A percentile compares a stretch with the other conserved stretches of the same genome.
Conservation (phyloP, 2,797 vertebrate species). For the Salarias fasciatus region DNA sequence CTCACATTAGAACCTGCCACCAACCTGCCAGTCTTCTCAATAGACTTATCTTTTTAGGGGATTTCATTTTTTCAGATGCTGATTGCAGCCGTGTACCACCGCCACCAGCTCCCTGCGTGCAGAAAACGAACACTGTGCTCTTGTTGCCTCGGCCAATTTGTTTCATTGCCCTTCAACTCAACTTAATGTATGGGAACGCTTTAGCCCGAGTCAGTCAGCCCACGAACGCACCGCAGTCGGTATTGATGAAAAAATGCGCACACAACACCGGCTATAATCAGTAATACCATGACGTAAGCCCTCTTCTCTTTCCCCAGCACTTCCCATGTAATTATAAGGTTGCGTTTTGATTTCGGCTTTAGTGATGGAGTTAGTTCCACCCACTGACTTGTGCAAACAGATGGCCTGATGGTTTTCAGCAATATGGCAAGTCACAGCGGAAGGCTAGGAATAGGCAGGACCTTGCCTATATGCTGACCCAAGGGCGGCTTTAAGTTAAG, state of each 20-base stretch:
- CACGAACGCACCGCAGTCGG: constrained; percentile 42
- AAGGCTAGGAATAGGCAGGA: background rate
- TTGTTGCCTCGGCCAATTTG: constrained; percentile 46
- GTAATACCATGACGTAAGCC: constrained; percentile 72
- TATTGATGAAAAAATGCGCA: constrained; percentile 60
- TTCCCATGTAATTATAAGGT: constrained; percentile 82
- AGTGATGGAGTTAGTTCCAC: constrained; percentile 79
- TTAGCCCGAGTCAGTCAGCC: constrained; percentile 47
- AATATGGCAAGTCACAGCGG: constrained; percentile 48
- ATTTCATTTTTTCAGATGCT: constrained; percentile 50
- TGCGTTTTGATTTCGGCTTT: constrained; percentile 65
- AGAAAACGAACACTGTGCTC: constrained; percentile 50
- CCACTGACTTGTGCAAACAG: constrained; percentile 71
- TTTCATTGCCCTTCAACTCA: constrained; percentile 43
- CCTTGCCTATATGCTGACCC: constrained; percentile 23
- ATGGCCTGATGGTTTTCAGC: constrained; percentile 61
- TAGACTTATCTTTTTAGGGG: constrained; percentile 52
- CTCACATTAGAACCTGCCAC: constrained; percentile 22
- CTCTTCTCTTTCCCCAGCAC: constrained; percentile 58
- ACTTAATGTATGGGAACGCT: constrained; percentile 49
- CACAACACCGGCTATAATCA: constrained; percentile 68
- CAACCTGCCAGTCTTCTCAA: constrained; percentile 35
- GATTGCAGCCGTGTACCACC: constrained; percentile 40
- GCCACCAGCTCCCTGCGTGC: constrained; percentile 17
- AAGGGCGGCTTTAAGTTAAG: constrained; percentile 33